Base-by-base conservation (phyloP, 1,140 invertebrate genomes). In the Thaumetopoea pityocampa region DNA sequence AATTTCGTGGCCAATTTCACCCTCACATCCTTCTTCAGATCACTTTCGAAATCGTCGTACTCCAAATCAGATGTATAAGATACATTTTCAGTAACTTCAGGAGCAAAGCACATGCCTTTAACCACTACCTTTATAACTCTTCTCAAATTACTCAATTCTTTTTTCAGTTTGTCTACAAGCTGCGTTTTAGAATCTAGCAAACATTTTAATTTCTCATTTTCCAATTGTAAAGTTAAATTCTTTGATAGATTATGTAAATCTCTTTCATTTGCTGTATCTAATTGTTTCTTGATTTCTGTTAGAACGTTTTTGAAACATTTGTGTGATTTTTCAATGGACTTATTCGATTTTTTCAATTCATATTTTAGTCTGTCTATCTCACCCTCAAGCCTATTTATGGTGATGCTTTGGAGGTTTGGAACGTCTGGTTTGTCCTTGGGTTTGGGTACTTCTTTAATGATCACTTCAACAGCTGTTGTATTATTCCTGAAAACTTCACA, bases 401-500 rank as follows among this genome's bases (percentile, higher is more conserved):
- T 44, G 3, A 36, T 10, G 17, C 47, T 38, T 22, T 36, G 34
- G 11, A 41, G 18, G n/a, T 28, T 18, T 19, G 17, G 17, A 2
- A 12, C 30, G 6, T 10, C 30, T 5, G 15, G 6, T 24, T 45
- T 46, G 8, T 46, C 50, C 16, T 38, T 62, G 1, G 9, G 14
- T 11, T 45, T 45, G 0, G 37, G 27, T 8, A 66, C 41, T 30
- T 59, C 63, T 52, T 67, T 67, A 3, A 63, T 56, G 4, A 60
- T 47, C 1, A 63, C 55, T 46, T 63, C 59, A 4, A 67, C 59
- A 15, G 62, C 62, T 15, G 62, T 66, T 6, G 58, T 62, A 22
- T 60, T 54, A 11, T 67, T 63, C 22, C 59, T 51, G 15, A 60
- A 67, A 12, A 66, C 62, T 29, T 62, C 58, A 20, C 46, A 58